Evolutionary conservation across 2,888 invertebrate genomes (phyloP), one percentile per base, ranked within the genome.

Genomic region (Ectobius pallidus): DNA sequence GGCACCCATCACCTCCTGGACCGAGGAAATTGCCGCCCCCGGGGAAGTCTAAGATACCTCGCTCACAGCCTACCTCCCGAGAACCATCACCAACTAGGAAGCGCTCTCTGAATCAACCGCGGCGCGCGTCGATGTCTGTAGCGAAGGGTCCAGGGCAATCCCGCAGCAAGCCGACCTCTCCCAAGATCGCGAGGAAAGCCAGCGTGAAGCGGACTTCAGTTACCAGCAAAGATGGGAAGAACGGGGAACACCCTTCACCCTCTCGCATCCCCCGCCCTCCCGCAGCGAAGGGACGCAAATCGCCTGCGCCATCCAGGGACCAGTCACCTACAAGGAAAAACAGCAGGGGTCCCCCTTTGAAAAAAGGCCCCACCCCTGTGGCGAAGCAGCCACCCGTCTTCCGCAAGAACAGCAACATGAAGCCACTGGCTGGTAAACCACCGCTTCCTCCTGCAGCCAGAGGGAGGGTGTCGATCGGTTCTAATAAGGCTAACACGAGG

Each of bases 41-140:
- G 86, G 79, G 90, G 89, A 79, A 90, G 90, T 79, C 81, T 86
- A 79, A 83, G 89, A 80, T 84, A 89, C 86, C 84, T 63, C 87
- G 87, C 16, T 88, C 88, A 80, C 84, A 30, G 70, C 79, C 81
- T 44, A 85, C 85, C 6, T 88, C 88, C 75, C 82, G 83, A 69
- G 86, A 85, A 78, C 85, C 82, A 46, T 85, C 85, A 84, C 85
- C 86, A 1, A 16, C 46, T 18, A 65, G 65, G 79, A 81, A 77
- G 80, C 83, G 30, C 83, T 83, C 70, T 81, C 83, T 0, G 78
- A 84, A 62, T 80, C 80, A 25, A 83, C 83, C 1, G 72, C 72
- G 58, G 65, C 68, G 16, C 39, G 32, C n/a, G 25, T 52, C 52
- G 25, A 6, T 14, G 25, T 7, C 52, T 20, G 25, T 22, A 6